Conservation (phyloP, 2,113 vertebrate genomes). For the Eulemur macaco region DNA sequence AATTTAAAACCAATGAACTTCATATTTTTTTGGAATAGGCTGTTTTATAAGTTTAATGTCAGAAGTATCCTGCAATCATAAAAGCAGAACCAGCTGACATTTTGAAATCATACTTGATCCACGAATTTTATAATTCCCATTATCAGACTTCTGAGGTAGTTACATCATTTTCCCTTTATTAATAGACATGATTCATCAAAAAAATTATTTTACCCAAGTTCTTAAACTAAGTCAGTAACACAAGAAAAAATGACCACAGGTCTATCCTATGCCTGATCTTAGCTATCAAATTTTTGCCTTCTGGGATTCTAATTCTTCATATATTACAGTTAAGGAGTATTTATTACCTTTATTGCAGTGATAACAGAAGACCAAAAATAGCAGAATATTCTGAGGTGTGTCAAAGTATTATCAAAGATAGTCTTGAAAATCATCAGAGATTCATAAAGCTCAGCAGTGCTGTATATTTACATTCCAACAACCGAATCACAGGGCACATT, state of each 20-base stretch:
- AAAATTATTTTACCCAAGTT: not conserved
- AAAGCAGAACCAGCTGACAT: not conserved
- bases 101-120: not conserved
- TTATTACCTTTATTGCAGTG: not conserved
- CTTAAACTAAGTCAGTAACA: not conserved
- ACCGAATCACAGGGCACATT: rapidly evolving
- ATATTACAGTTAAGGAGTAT: not conserved
- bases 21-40: not conserved
- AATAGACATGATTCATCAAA: not conserved
- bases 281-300: not conserved
- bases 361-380: not conserved
- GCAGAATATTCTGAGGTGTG: not conserved
- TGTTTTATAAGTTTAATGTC: not conserved
- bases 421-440: not conserved
- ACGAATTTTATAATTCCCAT: not conserved
- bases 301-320: not conserved
- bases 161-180: not conserved
- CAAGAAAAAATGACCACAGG: not conserved
- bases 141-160: conserved; percentile 27
- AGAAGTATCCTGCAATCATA: not conserved
- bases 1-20: not conserved
- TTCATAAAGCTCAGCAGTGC: rapidly evolving
- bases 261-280: not conserved
- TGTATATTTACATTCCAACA: too few species aligned
- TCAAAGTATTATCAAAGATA: not conserved